Conservation (phyloP, 2,113 vertebrate species). For the Microtus richardsoni region DNA sequence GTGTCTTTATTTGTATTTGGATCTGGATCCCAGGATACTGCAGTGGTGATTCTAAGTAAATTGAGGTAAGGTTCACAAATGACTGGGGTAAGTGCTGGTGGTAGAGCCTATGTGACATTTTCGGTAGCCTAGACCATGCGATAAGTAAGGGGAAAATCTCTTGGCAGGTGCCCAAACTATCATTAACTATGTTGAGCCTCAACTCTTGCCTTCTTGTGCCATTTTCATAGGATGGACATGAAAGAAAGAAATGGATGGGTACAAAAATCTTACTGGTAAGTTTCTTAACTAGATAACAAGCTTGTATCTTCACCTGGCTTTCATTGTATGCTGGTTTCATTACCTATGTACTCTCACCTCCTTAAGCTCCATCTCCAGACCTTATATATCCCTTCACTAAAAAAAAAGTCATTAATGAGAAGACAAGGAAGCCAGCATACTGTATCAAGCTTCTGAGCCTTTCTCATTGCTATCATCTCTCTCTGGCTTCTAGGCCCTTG, state of each 20-base stretch:
- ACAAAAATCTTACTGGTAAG: background rate
- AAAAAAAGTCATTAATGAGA: slow-evolving; percentile 14
- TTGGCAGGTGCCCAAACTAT: background rate
- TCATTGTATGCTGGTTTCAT: background rate
- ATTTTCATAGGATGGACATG: background rate
- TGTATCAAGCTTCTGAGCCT: background rate
- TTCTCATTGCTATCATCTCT: background rate
- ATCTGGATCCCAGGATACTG: background rate
- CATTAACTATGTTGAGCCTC: background rate
- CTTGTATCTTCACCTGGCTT: slow-evolving; percentile 46
- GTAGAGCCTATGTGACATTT: background rate
- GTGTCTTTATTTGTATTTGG: background rate
- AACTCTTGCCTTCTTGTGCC: background rate
- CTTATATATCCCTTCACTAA: background rate
- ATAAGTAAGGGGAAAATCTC: background rate
- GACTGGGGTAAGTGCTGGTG: background rate
- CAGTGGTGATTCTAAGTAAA: background rate
- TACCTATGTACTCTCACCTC: background rate
- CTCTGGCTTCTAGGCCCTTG: background rate
- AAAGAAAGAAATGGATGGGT: background rate
- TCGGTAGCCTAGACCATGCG: background rate
- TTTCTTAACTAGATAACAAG: background rate
- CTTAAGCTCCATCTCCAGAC: background rate
- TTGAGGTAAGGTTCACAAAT: background rate
- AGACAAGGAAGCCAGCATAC: background rate